Base-by-base conservation (phyloP, 2,888 invertebrate genomes). In the Netelia melanura region DNA sequence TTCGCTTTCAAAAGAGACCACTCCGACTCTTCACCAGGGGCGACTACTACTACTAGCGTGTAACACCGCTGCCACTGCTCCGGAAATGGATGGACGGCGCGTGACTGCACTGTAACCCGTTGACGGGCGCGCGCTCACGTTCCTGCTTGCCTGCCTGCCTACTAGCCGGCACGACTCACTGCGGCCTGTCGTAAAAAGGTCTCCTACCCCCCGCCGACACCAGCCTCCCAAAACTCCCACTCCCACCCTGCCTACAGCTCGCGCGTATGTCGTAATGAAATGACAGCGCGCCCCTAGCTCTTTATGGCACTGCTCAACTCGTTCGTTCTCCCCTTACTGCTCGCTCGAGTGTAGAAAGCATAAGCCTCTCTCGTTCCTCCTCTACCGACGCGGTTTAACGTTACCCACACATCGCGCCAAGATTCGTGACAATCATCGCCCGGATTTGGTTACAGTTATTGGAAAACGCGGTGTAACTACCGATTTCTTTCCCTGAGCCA, bases 41-140 rank as follows among this genome's bases (percentile, higher is more conserved):
- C 56, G 48, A 23, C 58, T 48, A 78, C 79, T 14, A 71, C 71
- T 58, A 77, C 25, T 21, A 21, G 58, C 23, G 64, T 74, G 58
- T 62, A 38, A 52, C 71, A 64, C 44, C 64, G 79, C 21, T 65
- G 56, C 25, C 6, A 38, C 77, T 72, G 61, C 79, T 84, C 86
- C 89, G 89, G 90, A 89, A 92, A 92, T 91, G 90, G 91, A 92
- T 90, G 90, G 91, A 91, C 89, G 91, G 91, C 92, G 91, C 91
- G 92, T 92, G 92, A 92, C 89, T 89, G 71, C 65, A 71, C 70
- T 43, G 84, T 86, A 85, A 81, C 81, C 83, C 84, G 84, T 84
- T 81, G 85, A 85, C 82, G 77, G 65, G 82, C 80, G 77, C 82
- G 70, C 72, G 82, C 58, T 77, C 77, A 76, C 80, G 83, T 81